Evolutionary conservation across 2,113 vertebrate genomes (phyloP).

Genomic region (Pagrus major): DNA sequence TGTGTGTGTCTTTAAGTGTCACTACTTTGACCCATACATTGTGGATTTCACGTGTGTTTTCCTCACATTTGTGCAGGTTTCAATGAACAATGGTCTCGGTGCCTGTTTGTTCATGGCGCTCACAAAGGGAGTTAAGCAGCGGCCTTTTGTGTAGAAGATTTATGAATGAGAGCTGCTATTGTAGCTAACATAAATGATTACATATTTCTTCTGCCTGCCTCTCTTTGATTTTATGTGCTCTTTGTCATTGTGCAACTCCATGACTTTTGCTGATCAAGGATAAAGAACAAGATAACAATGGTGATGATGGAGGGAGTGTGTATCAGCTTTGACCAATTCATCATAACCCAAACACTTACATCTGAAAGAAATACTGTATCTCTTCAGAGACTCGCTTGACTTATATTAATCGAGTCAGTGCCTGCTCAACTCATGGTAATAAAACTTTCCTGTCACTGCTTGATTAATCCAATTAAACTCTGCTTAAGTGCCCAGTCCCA

Average conservation of each 20-base stretch:
- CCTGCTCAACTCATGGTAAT: neutral
- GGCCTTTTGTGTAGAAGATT: slow-evolving; percentile 45
- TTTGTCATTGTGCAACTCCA: slow-evolving; percentile 26
- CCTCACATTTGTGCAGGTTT: slow-evolving; percentile 42
- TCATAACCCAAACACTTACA: neutral
- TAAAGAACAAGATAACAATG: neutral
- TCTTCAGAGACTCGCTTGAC: neutral
- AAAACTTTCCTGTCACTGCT: neutral
- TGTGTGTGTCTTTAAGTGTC: slow-evolving; percentile 44
- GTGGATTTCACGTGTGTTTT: slow-evolving; percentile 58
- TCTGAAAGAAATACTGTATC: neutral
- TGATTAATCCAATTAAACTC: neutral
- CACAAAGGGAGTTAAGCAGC: slow-evolving; percentile 45
- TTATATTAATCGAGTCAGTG: neutral
- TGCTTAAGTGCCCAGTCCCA: neutral
- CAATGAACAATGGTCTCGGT: slow-evolving; percentile 53
- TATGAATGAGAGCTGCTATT: slow-evolving; percentile 56
- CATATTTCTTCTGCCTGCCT: slow-evolving; percentile 7
- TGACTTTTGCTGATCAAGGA: neutral
- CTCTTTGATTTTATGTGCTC: slow-evolving; percentile 21
- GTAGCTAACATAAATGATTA: slow-evolving; percentile 33
- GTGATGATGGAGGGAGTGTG: neutral
- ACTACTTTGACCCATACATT: slow-evolving; percentile 31
- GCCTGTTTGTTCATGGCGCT: slow-evolving; percentile 42
- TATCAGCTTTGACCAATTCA: neutral